These are phyloP conservation scores for Chelonus formosanus DNA, from an alignment of 2,888 invertebrate species.

Conservation along the genomic window DNA sequence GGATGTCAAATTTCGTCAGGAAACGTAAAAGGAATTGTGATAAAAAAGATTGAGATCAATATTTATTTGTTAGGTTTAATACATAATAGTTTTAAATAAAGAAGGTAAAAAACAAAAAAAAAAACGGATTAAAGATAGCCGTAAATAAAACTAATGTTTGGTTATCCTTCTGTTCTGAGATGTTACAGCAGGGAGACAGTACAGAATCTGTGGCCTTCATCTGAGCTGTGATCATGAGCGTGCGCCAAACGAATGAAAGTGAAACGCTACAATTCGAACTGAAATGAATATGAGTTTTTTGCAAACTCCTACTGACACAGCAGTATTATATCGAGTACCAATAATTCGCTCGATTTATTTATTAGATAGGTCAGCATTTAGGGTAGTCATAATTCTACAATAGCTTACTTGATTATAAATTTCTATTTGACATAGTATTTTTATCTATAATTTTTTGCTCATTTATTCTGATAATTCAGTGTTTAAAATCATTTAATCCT, in stretches of 20 bases:
- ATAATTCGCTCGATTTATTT: slow-evolving; percentile 44
- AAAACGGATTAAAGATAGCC: slow-evolving; percentile 46
- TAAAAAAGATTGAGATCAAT: too few species aligned
- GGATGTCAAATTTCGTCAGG: too few species aligned
- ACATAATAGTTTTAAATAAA: slow-evolving; percentile 1
- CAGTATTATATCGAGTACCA: slow-evolving; percentile 58
- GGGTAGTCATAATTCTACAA: slow-evolving; percentile 53
- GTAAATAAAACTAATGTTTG: slow-evolving; percentile 66
- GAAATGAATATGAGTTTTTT: slow-evolving; percentile 61
- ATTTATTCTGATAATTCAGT: neutral
- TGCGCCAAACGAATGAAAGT: slow-evolving; percentile 64
- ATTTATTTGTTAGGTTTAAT: too few species aligned
- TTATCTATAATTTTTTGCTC: neutral
- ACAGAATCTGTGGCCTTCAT: slow-evolving; percentile 66
- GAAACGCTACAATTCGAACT: slow-evolving; percentile 60
- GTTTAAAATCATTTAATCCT: neutral
- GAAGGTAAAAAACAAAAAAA: slow-evolving; percentile 27
- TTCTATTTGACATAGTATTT: slow-evolving; percentile 37
- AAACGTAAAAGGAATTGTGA: too few species aligned
- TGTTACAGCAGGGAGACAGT: slow-evolving; percentile 67
- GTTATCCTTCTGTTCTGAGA: slow-evolving; percentile 68
- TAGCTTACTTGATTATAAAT: slow-evolving; percentile 50
- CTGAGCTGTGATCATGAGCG: slow-evolving; percentile 65
- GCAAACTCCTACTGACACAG: slow-evolving; percentile 59
- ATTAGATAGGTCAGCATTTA: slow-evolving; percentile 65